A percentile compares a stretch with the other conserved stretches of the same genome.
Conservation (phyloP, 1,140 invertebrate genomes). For the Megathymus violae region DNA sequence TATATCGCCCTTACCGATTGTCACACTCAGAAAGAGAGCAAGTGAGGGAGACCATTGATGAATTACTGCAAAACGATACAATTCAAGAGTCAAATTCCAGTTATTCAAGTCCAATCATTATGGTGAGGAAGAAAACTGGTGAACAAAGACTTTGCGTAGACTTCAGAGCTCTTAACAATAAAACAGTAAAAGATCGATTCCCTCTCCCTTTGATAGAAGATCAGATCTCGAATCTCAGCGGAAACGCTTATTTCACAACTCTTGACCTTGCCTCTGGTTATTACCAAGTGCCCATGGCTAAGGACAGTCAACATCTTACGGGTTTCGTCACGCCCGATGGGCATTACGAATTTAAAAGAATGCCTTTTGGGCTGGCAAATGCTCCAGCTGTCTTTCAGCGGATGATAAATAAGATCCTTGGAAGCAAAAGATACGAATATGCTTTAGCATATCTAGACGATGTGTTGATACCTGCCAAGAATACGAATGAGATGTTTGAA, state of each 20-base stretch:
- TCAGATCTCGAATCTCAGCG: constrained; percentile 57
- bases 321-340: constrained; percentile 42
- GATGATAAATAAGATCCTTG: constrained; percentile 49
- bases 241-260: constrained; percentile 40
- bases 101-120: constrained; percentile 48
- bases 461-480: constrained; percentile 28
- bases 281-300: constrained; percentile 3
- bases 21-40: constrained; percentile 4
- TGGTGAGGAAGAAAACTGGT: constrained; percentile 51
- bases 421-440: constrained; percentile 31
- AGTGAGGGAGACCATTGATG: constrained; percentile 10
- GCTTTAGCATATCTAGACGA: constrained; percentile 46
- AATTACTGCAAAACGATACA: constrained; percentile 43
- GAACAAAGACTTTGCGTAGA: constrained; percentile 59
- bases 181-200: constrained; percentile 64
- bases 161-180: constrained; percentile 76
- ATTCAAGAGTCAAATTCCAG: constrained; percentile 60
- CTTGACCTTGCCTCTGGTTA: constrained; percentile 33
- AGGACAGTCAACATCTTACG: constrained; percentile 48
- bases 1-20: constrained; percentile 18
- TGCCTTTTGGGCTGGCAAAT: constrained; percentile 42
- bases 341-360: constrained; percentile 46
- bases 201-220: constrained; percentile 83
- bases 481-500: constrained; percentile 15
- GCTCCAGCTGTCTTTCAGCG: constrained; percentile 43